Evolutionary conservation across 2,113 vertebrate species (phyloP), one percentile per base, ranked within the genome.

Genomic region (Sterrhoptilus dennistouni): DNA sequence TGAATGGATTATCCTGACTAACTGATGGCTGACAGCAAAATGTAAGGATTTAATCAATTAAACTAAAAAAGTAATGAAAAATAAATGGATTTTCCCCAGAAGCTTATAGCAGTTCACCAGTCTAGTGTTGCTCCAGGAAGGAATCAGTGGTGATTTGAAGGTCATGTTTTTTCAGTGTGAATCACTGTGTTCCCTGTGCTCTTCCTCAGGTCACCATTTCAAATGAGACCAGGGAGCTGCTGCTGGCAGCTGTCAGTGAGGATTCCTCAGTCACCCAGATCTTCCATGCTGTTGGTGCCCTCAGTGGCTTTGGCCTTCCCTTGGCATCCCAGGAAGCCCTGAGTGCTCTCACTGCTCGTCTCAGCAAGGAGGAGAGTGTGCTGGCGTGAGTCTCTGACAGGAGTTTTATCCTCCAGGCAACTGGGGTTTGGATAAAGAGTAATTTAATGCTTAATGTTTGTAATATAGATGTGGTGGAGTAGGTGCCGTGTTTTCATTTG

Each of bases 301-400:
- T 99, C 36, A 98, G 97, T 84, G 98, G 98, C 68, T 98, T 99
- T 96, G 99, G 99, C 33, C 99, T 99, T 53, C 98, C 99, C 33
- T 72, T 99, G 60, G 98, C 99, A 25, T 99, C 99, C 28, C 99
- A 99, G 95, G 99, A 99, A 92, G 99, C 98, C 5, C 98, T 99
- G 1, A 84, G 97, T 83, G 99, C 99, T 71, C 97, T 99, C 18
- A 98, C 98, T 3, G 96, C 98, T 91, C 98, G 99, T 35, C 99
- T 99, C 75, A 98, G 98, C 97, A 99, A 99, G 95, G 99, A 99
- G 61, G 99, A 99, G 94, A 99, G 98, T 1, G 99, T 99, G 44
- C 95, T 99, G 85, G 98, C 98, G 99, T 99, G 94, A 99, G 99
- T 98, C 49, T 21, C 49, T 13, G 14, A 2, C 4, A 4, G 35